These are phyloP conservation scores for Tachycineta bicolor DNA, from an alignment of 2,113 vertebrate genomes.

Conservation along the genomic window DNA sequence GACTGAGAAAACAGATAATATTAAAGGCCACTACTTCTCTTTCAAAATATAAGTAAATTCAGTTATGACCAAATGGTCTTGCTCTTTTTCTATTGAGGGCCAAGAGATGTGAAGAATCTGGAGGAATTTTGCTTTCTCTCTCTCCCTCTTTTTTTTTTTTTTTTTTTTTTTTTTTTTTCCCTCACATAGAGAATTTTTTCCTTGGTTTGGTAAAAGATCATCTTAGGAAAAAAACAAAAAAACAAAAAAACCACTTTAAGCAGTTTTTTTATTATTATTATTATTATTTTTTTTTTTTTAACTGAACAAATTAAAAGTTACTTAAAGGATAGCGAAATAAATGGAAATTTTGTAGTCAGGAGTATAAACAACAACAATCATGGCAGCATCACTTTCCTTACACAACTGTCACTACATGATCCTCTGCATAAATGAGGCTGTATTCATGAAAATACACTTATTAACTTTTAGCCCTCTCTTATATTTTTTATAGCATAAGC, in stretches of 20 bases:
- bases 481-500: not conserved
- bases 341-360: not conserved
- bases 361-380: not conserved
- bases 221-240: not conserved
- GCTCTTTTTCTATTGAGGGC: not conserved
- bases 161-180: not conserved
- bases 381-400: not conserved
- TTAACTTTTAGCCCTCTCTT: not conserved
- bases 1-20: not conserved
- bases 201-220: not conserved
- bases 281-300: not conserved
- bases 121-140: not conserved
- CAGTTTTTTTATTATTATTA: not conserved
- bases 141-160: not conserved
- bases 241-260: not conserved
- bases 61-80: not conserved
- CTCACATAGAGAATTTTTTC: not conserved
- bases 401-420: not conserved
- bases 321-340: not conserved
- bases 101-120: not conserved
- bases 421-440: not conserved
- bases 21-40: not conserved
- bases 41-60: not conserved
- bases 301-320: not conserved
- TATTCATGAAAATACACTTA: not conserved